Conservation (phyloP, 2,113 vertebrate genomes). For the Prunella himalayana region DNA sequence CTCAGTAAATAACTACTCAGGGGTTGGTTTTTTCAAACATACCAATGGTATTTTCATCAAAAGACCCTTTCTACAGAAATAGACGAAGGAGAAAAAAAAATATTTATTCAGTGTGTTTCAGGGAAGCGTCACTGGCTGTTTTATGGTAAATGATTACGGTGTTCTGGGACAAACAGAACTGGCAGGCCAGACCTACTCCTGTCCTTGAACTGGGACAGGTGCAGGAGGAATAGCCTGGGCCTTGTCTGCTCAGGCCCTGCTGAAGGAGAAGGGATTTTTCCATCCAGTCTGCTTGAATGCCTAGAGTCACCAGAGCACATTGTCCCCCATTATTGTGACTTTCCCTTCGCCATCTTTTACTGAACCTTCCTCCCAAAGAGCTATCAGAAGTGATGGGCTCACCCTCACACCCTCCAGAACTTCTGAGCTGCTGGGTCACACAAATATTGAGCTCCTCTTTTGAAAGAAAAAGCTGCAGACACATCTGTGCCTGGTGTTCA, state of each 20-base stretch:
- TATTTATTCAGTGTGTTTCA: slow-evolving; percentile 1
- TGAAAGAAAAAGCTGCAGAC: neutral
- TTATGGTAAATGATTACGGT: neutral
- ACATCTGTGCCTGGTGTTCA: neutral
- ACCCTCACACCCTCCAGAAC: neutral
- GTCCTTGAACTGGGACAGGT: neutral
- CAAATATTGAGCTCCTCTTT: neutral
- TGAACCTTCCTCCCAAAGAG: neutral
- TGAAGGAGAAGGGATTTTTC: neutral
- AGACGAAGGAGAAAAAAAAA: neutral
- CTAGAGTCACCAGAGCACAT: neutral
- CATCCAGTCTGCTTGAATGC: neutral
- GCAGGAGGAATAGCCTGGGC: neutral
- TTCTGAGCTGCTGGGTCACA: neutral
- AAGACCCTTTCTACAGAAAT: slow-evolving; percentile 37
- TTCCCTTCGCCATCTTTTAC: neutral
- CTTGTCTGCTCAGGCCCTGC: neutral
- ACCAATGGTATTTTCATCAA: slow-evolving; percentile 35
- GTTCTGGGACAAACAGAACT: neutral
- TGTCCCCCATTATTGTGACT: neutral
- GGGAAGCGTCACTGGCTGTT: neutral
- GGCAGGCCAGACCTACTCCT: neutral
- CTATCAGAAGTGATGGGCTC: rapidly evolving
- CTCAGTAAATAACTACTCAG: slow-evolving; percentile 39
- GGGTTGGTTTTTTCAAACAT: neutral